phyloP scores from a whole-genome alignment of 64 coral and sea anemone species.

The Porites australiensis region DNA sequence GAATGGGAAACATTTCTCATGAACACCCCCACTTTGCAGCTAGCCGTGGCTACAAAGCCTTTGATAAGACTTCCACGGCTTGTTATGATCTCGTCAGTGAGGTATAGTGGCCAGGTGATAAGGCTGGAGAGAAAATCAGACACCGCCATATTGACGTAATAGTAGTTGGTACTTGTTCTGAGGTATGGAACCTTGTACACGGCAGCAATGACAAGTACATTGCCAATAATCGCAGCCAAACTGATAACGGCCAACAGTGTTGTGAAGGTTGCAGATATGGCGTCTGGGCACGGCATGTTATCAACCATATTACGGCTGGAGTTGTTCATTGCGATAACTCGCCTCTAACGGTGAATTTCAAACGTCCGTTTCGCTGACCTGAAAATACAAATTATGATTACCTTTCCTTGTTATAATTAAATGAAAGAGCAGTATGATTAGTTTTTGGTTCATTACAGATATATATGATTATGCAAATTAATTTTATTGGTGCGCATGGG shows the following conservation, averaged over 20 bases:
- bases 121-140: slow-evolving; percentile 7
- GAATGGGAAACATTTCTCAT: not conserved
- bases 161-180: slow-evolving; percentile 25
- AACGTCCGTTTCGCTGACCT: too few relatives aligned
- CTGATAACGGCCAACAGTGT: not conserved
- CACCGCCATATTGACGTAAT: slow-evolving; percentile 29
- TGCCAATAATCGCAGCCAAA: not conserved
- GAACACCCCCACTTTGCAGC: not conserved
- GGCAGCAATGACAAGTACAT: not conserved
- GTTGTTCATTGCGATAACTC: not conserved
- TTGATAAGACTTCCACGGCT: not conserved
- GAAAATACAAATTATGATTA: too few relatives aligned
- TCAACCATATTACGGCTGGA: not conserved
- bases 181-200: not conserved
- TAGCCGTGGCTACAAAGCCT: not conserved
- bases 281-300: not conserved
- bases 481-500: too few relatives aligned
- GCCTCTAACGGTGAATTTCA: too few relatives aligned
- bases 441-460: too few relatives aligned
- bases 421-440: too few relatives aligned
- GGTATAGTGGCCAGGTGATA: not conserved
- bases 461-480: too few relatives aligned
- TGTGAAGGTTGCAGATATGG: not conserved
- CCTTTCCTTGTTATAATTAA: too few relatives aligned
- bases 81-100: not conserved